Percentiles rank a stretch among this genome's conserved stretches.
Conservation (phyloP, 1,140 invertebrate species). For the Procambarus clarkii region DNA sequence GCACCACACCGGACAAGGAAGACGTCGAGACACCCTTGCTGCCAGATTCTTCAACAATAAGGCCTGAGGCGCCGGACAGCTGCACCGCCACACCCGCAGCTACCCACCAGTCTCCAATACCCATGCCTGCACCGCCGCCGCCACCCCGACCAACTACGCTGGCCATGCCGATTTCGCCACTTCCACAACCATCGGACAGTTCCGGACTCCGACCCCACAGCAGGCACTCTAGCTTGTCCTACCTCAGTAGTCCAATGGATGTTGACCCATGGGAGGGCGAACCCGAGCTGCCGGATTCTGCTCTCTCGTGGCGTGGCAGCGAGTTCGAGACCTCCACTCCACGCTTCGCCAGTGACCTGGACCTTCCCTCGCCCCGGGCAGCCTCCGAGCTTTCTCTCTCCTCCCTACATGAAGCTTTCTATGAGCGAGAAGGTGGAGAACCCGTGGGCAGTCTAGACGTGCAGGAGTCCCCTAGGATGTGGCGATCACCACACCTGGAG, state of each 20-base stretch:
- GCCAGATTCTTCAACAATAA: neutral
- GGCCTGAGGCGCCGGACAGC: neutral
- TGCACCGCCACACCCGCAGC: conserved; percentile 3
- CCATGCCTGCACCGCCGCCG: conserved; percentile 53
- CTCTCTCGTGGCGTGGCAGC: conserved; percentile 67
- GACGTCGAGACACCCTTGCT: neutral
- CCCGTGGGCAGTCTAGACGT: neutral
- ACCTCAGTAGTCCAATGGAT: conserved; percentile 67
- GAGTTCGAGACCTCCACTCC: conserved; percentile 67
- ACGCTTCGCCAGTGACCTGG: conserved; percentile 55
- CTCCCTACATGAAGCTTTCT: conserved; percentile 52
- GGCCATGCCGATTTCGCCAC: conserved; percentile 26
- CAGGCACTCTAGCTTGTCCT: conserved; percentile 65
- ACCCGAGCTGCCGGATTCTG: conserved; percentile 53
- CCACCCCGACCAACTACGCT: conserved; percentile 46
- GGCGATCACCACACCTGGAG: conserved; percentile 77
- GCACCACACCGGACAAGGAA: conserved; percentile 2
- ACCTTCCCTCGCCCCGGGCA: conserved; percentile 25
- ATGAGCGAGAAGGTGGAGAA: conserved; percentile 52
- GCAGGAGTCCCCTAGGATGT: conserved; percentile 72
- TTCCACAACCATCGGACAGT: neutral
- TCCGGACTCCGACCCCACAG: conserved; percentile 18
- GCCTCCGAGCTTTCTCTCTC: conserved; percentile 39
- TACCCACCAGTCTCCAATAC: conserved; percentile 26
- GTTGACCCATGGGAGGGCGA: conserved; percentile 63